phyloP scores from a whole-genome alignment of 2,888 invertebrate species.

The Amphimallon solstitiale region DNA sequence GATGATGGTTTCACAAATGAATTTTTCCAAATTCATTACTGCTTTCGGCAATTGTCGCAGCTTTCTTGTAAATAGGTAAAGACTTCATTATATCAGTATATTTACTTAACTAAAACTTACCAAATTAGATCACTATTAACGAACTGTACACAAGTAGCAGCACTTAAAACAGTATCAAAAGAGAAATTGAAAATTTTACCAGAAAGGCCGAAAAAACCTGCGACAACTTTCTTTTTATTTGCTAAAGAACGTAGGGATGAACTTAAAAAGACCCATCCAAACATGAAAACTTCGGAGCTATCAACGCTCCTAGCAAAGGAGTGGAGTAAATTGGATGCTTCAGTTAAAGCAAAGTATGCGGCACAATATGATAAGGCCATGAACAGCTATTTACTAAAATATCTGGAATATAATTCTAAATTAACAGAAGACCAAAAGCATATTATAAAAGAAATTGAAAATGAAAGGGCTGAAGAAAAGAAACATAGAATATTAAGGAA shows the following conservation, averaged over 20 bases:
- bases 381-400: constrained; percentile 68
- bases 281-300: constrained; percentile 65
- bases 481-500: constrained; percentile 70
- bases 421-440: constrained; percentile 74
- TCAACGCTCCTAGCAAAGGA: constrained; percentile 69
- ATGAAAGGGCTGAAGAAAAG: constrained; percentile 66
- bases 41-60: constrained; percentile 37
- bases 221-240: constrained; percentile 76
- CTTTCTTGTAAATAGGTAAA: constrained; percentile 41
- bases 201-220: constrained; percentile 77
- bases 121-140: constrained; percentile 35
- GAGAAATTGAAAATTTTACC: constrained; percentile 64
- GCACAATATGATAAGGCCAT: constrained; percentile 72
- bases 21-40: constrained; percentile 40
- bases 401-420: constrained; percentile 70
- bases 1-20: constrained; percentile 42
- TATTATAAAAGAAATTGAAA: constrained; percentile 67
- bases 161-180: constrained; percentile 46
- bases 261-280: constrained; percentile 70
- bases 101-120: neutral
- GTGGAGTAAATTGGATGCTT: constrained; percentile 71
- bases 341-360: constrained; percentile 65
- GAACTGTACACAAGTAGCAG: constrained; percentile 36
- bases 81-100: neutral
- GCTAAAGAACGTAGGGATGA: constrained; percentile 69